Evolutionary conservation across 2,797 vertebrate species (phyloP).

Genomic region (Adelosebastes latens): DNA sequence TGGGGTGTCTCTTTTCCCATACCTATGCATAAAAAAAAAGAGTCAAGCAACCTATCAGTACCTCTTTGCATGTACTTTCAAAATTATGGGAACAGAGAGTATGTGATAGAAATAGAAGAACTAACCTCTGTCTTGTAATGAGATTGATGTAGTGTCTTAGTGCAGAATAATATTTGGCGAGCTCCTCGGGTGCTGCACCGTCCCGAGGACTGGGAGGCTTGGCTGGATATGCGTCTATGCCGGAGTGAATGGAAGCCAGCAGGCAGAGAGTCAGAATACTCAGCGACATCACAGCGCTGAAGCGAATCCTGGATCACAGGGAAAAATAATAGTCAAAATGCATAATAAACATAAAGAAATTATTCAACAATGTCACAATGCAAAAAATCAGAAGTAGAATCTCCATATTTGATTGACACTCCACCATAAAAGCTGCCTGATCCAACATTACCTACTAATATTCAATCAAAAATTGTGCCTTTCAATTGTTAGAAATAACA

Average conservation of each 20-base stretch:
- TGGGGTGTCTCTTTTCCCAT: slow-evolving; percentile 92
- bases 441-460: not conserved
- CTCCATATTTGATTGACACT: not conserved
- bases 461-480: slow-evolving; percentile 2
- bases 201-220: slow-evolving; percentile 90
- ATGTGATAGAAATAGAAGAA: not conserved
- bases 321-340: slow-evolving; percentile 14
- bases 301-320: slow-evolving; percentile 82
- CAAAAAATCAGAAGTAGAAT: not conserved
- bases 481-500: not conserved
- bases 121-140: slow-evolving; percentile 95
- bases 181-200: slow-evolving; percentile 89
- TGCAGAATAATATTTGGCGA: slow-evolving; percentile 93
- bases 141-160: slow-evolving; percentile 97
- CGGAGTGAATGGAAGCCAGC: slow-evolving; percentile 86
- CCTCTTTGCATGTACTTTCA: not conserved
- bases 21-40: slow-evolving; percentile 77
- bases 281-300: slow-evolving; percentile 82
- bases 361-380: not conserved
- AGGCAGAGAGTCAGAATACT: slow-evolving; percentile 85
- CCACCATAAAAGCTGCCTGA: slow-evolving; percentile 5
- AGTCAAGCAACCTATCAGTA: not conserved
- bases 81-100: not conserved
- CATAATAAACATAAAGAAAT: not conserved
- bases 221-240: slow-evolving; percentile 89